phyloP scores from a whole-genome alignment of 2,113 vertebrate species.

The Channa argus region DNA sequence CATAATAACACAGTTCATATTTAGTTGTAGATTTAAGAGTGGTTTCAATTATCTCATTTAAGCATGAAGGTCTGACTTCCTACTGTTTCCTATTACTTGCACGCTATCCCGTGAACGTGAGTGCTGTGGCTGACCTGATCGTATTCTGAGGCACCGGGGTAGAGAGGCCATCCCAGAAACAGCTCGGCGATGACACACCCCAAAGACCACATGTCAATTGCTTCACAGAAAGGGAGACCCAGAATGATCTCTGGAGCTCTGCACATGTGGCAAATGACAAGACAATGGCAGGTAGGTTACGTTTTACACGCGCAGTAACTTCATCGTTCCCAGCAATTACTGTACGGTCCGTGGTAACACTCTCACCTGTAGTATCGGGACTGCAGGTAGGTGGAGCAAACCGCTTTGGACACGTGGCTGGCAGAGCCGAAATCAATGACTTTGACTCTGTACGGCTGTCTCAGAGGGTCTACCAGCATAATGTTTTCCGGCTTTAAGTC shows the following conservation, averaged over 20 bases:
- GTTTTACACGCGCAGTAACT: background rate
- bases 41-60: too few relatives aligned
- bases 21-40: too few relatives aligned
- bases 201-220: conserved; percentile 99
- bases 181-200: conserved; percentile 98
- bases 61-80: too few relatives aligned
- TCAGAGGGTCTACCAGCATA: conserved; percentile 95
- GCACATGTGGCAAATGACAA: conserved; percentile 17
- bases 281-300: background rate
- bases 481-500: conserved; percentile 99
- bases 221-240: conserved; percentile 96
- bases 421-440: conserved; percentile 99
- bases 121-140: conserved; percentile 90
- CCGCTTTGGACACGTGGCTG: conserved; percentile 96
- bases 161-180: conserved; percentile 97
- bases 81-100: background rate
- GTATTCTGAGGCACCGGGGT: conserved; percentile 97
- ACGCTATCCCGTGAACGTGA: background rate
- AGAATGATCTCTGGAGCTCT: conserved; percentile 98
- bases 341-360: too few relatives aligned
- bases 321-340: background rate
- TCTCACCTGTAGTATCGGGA: conserved; percentile 95
- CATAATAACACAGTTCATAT: too few relatives aligned
- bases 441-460: conserved; percentile 96
- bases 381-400: conserved; percentile 97